Percentiles rank a stretch among this genome's conserved stretches.
Evolutionary conservation across 2,113 vertebrate species (phyloP).

Genomic region (Tiliqua scincoides): DNA sequence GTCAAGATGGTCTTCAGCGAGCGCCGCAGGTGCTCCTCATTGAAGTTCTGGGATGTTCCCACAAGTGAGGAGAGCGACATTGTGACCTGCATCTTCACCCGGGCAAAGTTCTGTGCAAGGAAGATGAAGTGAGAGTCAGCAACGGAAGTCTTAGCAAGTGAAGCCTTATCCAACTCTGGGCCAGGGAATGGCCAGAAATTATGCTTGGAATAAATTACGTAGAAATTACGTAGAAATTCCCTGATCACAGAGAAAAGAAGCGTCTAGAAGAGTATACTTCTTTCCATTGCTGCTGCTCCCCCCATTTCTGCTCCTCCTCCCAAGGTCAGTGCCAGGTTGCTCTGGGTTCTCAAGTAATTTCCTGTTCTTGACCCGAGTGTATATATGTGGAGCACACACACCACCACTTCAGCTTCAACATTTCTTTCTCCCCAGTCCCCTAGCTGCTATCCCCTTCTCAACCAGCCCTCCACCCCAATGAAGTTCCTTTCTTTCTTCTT

Average conservation of each 20-base stretch:
- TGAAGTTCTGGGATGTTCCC: conserved; percentile 88
- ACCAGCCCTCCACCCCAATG: too few species aligned
- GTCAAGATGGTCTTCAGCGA: conserved; percentile 92
- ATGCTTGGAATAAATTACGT: background rate
- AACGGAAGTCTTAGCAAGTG: background rate
- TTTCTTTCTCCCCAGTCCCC: too few species aligned
- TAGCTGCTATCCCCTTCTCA: too few species aligned
- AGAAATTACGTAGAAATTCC: background rate
- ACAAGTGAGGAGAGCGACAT: conserved; percentile 93
- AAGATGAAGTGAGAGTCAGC: background rate
- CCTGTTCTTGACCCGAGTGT: too few species aligned
- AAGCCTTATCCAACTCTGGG: accelerated
- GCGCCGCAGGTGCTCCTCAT: conserved; percentile 87
- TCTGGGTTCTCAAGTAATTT: too few species aligned
- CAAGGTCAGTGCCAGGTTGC: too few species aligned
- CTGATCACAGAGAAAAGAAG: background rate
- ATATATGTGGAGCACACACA: too few species aligned
- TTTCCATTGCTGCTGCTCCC: background rate
- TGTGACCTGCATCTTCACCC: conserved; percentile 95
- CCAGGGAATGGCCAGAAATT: background rate
- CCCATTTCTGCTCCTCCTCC: background rate
- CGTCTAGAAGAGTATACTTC: background rate
- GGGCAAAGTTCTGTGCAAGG: conserved; percentile 86
- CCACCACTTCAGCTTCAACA: too few species aligned
- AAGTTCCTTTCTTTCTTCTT: too few species aligned